phyloP scores from a whole-genome alignment of 1,140 invertebrate species.

The Ladona fulva region DNA sequence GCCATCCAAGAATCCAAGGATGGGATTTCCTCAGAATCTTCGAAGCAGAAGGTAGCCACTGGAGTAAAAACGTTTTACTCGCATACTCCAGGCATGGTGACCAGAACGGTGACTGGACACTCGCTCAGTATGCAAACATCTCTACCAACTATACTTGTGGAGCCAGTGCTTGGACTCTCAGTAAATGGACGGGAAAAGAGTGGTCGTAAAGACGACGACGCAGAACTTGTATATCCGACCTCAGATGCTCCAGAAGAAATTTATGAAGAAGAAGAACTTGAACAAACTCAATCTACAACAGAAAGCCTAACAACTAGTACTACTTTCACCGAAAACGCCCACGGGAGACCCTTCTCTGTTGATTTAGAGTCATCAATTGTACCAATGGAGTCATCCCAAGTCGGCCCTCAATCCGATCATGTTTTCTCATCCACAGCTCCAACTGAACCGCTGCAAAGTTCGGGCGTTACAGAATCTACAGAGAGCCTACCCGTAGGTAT shows the following conservation, averaged over 20 bases:
- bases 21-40: neutral
- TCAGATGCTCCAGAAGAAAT: neutral
- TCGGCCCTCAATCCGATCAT: too few species aligned
- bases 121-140: conserved; percentile 34
- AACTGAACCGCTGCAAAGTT: neutral
- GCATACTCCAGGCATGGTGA: conserved; percentile 36
- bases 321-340: neutral
- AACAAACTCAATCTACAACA: conserved; percentile 19
- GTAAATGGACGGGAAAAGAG: conserved; percentile 27
- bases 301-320: neutral
- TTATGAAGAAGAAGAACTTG: neutral
- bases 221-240: neutral
- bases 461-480: conserved; percentile 13
- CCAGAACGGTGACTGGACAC: conserved; percentile 36
- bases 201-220: neutral
- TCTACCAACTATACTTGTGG: conserved; percentile 37
- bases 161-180: conserved; percentile 24
- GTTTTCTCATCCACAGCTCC: neutral
- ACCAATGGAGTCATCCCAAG: neutral
- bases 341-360: neutral
- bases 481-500: conserved; percentile 39
- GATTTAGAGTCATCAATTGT: conserved; percentile 14
- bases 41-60: conserved; percentile 19
- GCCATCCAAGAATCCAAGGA: neutral
- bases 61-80: conserved; percentile 36